A percentile compares a stretch with the other conserved stretches of the same genome.
Conservation (phyloP, 2,888 invertebrate genomes). For the Hemicrepidius hirtus region DNA sequence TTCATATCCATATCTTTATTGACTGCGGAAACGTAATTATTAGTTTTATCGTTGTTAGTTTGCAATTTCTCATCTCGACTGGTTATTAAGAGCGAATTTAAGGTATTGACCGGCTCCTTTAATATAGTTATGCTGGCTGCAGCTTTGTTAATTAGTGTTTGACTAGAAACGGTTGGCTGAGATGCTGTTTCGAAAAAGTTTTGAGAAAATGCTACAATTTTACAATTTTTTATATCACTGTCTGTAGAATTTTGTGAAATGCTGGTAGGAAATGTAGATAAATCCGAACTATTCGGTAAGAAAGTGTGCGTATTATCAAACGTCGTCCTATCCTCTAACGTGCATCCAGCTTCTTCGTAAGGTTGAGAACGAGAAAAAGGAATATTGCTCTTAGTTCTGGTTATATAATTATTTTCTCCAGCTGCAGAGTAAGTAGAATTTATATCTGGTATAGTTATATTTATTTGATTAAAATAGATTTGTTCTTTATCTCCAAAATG, state of each 20-base stretch:
- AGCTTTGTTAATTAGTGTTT: background rate
- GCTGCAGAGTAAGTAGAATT: background rate
- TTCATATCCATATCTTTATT: too few species aligned
- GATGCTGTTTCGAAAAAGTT: background rate
- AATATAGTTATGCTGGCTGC: background rate
- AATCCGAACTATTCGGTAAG: background rate
- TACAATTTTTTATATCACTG: background rate
- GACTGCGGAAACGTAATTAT: background rate
- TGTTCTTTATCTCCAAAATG: background rate
- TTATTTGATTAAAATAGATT: conserved; percentile 10
- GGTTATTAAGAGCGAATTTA: background rate
- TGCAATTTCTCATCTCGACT: background rate
- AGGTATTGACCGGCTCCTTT: background rate
- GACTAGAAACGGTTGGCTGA: too few species aligned
- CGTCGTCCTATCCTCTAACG: background rate
- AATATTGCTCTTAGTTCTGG: background rate
- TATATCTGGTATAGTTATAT: conserved; percentile 8
- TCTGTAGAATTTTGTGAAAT: background rate
- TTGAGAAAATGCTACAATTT: background rate
- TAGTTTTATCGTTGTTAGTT: conserved; percentile 3
- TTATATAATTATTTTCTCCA: background rate
- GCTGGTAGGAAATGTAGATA: background rate
- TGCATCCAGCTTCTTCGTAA: too few species aligned
- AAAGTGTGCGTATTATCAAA: background rate
- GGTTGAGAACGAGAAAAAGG: too few species aligned